These are phyloP conservation scores for Latheticus oryzae DNA, from an alignment of 2,888 invertebrate species.

Conservation along the genomic window DNA sequence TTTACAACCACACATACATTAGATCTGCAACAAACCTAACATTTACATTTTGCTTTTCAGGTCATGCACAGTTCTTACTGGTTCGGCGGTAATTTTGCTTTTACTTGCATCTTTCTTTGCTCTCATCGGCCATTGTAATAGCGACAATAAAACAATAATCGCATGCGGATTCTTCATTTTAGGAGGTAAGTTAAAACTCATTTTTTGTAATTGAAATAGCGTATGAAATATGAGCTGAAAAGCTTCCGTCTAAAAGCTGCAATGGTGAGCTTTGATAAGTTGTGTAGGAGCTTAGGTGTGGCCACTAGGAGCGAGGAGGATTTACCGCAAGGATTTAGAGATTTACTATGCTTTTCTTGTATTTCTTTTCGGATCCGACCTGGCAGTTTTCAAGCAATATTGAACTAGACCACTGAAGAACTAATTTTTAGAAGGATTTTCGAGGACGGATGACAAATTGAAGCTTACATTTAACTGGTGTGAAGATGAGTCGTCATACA, in stretches of 20 bases:
- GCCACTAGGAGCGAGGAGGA: conserved; percentile 55
- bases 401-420: conserved; percentile 41
- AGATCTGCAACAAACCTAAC: conserved; percentile 39
- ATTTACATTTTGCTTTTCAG: conserved; percentile 65
- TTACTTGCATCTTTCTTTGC: conserved; percentile 70
- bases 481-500: conserved; percentile 23
- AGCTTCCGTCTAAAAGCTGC: conserved; percentile 31
- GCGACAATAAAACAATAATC: conserved; percentile 71
- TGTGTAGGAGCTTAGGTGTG: conserved; percentile 56
- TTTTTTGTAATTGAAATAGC: too few species aligned
- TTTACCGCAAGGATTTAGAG: conserved; percentile 57
- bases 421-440: conserved; percentile 45
- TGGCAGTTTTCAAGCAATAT: conserved; percentile 46
- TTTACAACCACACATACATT: conserved; percentile 33
- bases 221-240: too few species aligned
- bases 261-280: conserved; percentile 56
- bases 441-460: conserved; percentile 43
- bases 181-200: conserved; percentile 67
- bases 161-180: conserved; percentile 72
- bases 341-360: conserved; percentile 56
- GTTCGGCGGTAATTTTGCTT: conserved; percentile 67
- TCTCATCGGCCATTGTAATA: conserved; percentile 71
- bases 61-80: conserved; percentile 71
- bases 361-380: conserved; percentile 49
- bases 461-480: conserved; percentile 32